These are phyloP conservation scores for Gisinianus flammeolus DNA, from an alignment of 2,888 invertebrate genomes.

Conservation along the genomic window DNA sequence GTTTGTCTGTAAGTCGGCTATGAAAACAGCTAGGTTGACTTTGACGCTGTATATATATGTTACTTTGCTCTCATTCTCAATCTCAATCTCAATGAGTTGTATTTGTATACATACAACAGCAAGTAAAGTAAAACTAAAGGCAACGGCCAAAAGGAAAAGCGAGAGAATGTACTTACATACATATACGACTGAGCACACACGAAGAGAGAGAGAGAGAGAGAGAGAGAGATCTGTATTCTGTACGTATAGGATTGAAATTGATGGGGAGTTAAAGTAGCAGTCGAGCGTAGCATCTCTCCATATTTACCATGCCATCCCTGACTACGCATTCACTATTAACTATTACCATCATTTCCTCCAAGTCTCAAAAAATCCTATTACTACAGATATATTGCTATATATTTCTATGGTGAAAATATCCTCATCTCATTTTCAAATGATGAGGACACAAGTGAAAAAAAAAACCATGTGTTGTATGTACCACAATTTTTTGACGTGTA, in stretches of 20 bases:
- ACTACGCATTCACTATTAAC: conserved; percentile 35
- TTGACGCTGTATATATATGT: neutral
- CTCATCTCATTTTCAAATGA: neutral
- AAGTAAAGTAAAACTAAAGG: too few relatives aligned
- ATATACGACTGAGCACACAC: neutral
- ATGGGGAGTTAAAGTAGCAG: conserved; percentile 51
- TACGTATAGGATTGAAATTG: conserved; percentile 38
- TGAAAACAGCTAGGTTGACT: too few relatives aligned
- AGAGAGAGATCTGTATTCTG: conserved; percentile 10
- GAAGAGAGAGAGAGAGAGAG: neutral
- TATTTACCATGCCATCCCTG: conserved; percentile 27
- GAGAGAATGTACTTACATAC: too few relatives aligned
- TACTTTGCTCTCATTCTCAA: neutral
- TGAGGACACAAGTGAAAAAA: neutral
- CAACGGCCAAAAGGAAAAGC: too few relatives aligned
- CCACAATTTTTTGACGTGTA: neutral
- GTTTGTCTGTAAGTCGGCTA: neutral
- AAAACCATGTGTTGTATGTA: neutral
- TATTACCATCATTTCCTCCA: conserved; percentile 25
- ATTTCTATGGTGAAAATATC: neutral
- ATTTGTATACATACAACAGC: too few relatives aligned
- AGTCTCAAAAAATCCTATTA: neutral
- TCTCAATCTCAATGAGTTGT: too few relatives aligned
- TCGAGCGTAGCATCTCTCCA: conserved; percentile 40
- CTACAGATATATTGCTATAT: too few relatives aligned